Evolutionary conservation across 1,140 invertebrate species (phyloP), one percentile per base, ranked within the genome.

Genomic region (Camponotus vicinus): DNA sequence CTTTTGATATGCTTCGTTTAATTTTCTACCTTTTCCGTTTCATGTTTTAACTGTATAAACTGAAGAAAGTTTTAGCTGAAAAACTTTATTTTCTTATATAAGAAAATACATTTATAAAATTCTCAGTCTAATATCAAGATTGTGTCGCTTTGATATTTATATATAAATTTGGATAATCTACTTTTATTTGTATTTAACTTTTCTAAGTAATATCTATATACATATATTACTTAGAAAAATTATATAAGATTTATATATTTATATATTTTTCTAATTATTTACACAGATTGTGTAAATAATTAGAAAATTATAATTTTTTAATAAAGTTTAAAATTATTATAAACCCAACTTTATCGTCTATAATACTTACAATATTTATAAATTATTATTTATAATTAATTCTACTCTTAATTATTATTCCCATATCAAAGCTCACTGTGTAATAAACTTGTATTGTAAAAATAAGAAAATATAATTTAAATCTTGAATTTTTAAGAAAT

Each of bases 1-100:
- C 8, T 79, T 79, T 63, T 40, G 32, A 37, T 45, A 79, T 79
- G 8, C 15, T 66, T 69, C n/a, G 45, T 79, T 79, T 69, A n/a
- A 18, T 69, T 79, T 52, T 69, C 63, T 13, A 37, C 5, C n/a
- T 40, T n/a, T 67, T 8, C 15, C 37, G 40, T 67, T 11, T 45
- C 37, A n/a, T 15, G 37, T 67, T 67, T n/a, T 13, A 37, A 15
- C 27, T 27, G 13, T 67, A 66, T 42, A 42, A 67, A 32, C 18
- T 40, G 2, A 11, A 40, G 37, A 67, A 67, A 37, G 18, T 40
- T 67, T 49, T 49, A 13, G 13, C 9, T 67, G 45, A 42, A 27
- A 55, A 67, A 79, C 13, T 55, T 67, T 79, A 27, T 27, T 27
- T 27, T 27, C 27, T 27, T 27, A 27, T 49, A 49, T 21, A 37